Conservation (phyloP, 2,888 invertebrate species). For the Tetanocera ferruginea region DNA sequence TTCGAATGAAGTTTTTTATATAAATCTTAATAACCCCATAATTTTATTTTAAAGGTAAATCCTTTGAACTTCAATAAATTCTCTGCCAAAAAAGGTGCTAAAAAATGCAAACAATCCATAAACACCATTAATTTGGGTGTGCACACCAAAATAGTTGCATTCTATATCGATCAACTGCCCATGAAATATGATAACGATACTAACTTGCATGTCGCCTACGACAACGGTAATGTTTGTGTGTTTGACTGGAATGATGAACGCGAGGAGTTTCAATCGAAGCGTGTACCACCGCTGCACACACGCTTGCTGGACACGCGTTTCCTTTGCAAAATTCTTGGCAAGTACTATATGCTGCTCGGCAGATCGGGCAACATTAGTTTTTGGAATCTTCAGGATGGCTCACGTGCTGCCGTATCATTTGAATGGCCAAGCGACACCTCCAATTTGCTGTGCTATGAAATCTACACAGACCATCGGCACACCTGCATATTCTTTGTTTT, state of each 20-base stretch:
- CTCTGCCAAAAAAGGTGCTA: constrained; percentile 36
- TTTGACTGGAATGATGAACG: constrained; percentile 57
- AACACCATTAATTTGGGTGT: constrained; percentile 35
- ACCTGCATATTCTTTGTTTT: constrained; percentile 55
- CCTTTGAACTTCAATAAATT: constrained; percentile 45
- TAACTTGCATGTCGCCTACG: constrained; percentile 59
- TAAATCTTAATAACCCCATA: not conserved
- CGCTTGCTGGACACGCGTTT: constrained; percentile 51
- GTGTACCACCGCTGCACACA: constrained; percentile 52
- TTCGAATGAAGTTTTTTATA: not conserved
- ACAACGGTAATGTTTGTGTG: constrained; percentile 60
- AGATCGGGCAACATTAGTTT: constrained; percentile 54
- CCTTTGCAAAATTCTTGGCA: constrained; percentile 56
- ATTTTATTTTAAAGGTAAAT: constrained; percentile 44
- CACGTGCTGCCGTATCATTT: constrained; percentile 50
- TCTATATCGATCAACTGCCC: constrained; percentile 46
- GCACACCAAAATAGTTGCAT: constrained; percentile 47
- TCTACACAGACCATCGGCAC: constrained; percentile 38
- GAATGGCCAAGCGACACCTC: constrained; percentile 50
- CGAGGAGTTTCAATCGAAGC: constrained; percentile 54
- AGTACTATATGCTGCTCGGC: constrained; percentile 61
- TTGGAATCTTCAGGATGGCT: constrained; percentile 55
- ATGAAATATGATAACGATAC: constrained; percentile 32
- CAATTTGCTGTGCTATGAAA: constrained; percentile 47
- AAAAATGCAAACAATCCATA: constrained; percentile 50